Conservation (phyloP, 2,113 vertebrate species). For the Gadus macrocephalus region DNA sequence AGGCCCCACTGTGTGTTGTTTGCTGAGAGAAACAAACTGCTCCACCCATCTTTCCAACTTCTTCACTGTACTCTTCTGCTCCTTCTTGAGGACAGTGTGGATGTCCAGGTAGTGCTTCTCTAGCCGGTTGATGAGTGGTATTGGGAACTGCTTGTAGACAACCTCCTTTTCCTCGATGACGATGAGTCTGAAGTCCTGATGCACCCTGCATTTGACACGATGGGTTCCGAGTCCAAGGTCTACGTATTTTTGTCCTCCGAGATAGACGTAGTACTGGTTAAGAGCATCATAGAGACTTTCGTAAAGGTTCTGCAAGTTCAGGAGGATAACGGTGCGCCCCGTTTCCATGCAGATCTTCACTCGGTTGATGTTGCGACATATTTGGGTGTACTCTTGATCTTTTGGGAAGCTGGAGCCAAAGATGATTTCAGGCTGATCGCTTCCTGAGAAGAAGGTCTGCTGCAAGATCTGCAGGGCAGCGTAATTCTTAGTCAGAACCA, state of each 20-base stretch:
- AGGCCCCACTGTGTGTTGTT: slow-evolving; percentile 25
- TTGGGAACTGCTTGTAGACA: slow-evolving; percentile 88
- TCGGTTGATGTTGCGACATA: slow-evolving; percentile 93
- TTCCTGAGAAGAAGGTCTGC: slow-evolving; percentile 74
- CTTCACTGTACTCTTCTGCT: slow-evolving; percentile 70
- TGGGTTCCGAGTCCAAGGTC: slow-evolving; percentile 94
- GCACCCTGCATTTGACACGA: slow-evolving; percentile 93
- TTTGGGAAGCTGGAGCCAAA: slow-evolving; percentile 94
- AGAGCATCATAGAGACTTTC: slow-evolving; percentile 97
- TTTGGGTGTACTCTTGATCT: slow-evolving; percentile 93
- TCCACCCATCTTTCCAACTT: slow-evolving; percentile 77
- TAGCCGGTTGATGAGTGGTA: slow-evolving; percentile 94
- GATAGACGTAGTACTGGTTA: slow-evolving; percentile 93
- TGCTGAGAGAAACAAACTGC: slow-evolving; percentile 58
- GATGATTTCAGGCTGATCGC: slow-evolving; percentile 85
- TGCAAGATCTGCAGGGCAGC: slow-evolving; percentile 90
- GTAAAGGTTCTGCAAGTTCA: slow-evolving; percentile 94
- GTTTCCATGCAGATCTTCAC: slow-evolving; percentile 98
- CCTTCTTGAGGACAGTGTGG: slow-evolving; percentile 74
- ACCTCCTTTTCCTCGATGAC: slow-evolving; percentile 92
- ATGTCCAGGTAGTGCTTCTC: slow-evolving; percentile 96
- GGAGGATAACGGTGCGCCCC: slow-evolving; percentile 83
- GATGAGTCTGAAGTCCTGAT: slow-evolving; percentile 82
- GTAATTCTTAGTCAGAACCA: slow-evolving; percentile 90
- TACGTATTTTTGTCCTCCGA: slow-evolving; percentile 93